Evolutionary conservation across 2,113 vertebrate genomes (phyloP), one percentile per base, ranked within the genome.

Genomic region (Atherinomorus stipes): DNA sequence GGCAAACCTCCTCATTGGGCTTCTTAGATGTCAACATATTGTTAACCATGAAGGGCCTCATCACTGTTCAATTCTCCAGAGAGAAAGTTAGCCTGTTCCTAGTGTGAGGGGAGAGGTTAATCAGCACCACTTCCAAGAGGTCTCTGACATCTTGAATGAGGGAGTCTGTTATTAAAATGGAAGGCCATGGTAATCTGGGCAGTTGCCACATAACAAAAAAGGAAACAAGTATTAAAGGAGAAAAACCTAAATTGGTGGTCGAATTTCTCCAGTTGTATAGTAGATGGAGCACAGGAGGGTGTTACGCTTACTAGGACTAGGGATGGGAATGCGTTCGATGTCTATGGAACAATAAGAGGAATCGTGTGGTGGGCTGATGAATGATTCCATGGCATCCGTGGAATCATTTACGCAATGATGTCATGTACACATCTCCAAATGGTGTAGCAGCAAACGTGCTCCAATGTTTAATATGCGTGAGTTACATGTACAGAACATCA

Each of bases 101-200:
- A 52, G 21, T 52, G 50, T 52, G 50, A 52, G 21, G 50, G 50
- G 22, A 53, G 23, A 53, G 13, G 51, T 11, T 53, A 10, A 9
- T 52, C 50, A 52, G 50, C 50, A 22, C 11, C 11, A 47, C 45
- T 47, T 22, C 50, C 50, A 52, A 22, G n/a, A 52, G 50, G 21
- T 52, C 50, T 52, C 13, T n/a, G n/a, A 52, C 50, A 22, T 52
- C 50, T 52, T 52, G 21, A 22, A 52, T 22, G 50, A 52, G 50
- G 50, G 50, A 52, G 21, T 22, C 50, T 52, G n/a, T 13, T 49
- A 16, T 49, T 49, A 47, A 18, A 18, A 18, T 5, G 16, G 45
- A 47, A 47, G 45, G 45, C 45, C 11, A 18, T 47, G 45, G 45
- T 47, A 47, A 6, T 47, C 45, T 18, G 45, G 16, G 45, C 45